phyloP scores from a whole-genome alignment of 2,888 invertebrate species.

The Argyresthia goedartella region DNA sequence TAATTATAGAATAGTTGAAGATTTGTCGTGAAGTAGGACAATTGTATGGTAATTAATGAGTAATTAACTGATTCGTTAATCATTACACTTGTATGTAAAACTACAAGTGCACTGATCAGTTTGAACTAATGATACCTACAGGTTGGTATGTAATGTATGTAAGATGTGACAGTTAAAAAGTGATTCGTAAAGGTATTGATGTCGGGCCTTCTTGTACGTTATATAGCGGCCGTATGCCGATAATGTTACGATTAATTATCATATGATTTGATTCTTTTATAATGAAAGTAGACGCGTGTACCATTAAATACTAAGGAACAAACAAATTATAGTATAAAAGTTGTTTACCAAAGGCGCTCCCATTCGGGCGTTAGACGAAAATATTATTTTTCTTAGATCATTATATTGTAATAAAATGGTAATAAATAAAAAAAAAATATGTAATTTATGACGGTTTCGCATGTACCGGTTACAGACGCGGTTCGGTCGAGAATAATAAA shows the following conservation, averaged over 20 bases:
- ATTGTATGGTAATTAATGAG: neutral
- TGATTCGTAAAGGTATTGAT: too few species aligned
- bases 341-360: conserved; percentile 59
- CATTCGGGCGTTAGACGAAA: conserved; percentile 56
- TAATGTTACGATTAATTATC: neutral
- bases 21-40: neutral
- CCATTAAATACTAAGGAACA: conserved; percentile 43
- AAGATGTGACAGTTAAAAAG: too few species aligned
- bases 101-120: too few species aligned
- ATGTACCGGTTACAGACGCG: neutral
- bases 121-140: too few species aligned
- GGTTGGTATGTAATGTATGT: too few species aligned
- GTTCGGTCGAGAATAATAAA: conserved; percentile 24
- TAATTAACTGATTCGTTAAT: too few species aligned
- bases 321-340: conserved; percentile 66
- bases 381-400: conserved; percentile 72
- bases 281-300: conserved; percentile 44
- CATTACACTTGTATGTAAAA: too few species aligned
- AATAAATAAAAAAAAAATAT: conserved; percentile 46
- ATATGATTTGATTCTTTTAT: conserved; percentile 26
- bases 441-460: conserved; percentile 13
- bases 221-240: conserved; percentile 3
- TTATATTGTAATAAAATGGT: conserved; percentile 66
- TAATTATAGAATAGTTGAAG: neutral
- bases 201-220: conserved; percentile 31